These are phyloP conservation scores for Hemicordylus capensis DNA, from an alignment of 2,113 vertebrate genomes.

Conservation along the genomic window DNA sequence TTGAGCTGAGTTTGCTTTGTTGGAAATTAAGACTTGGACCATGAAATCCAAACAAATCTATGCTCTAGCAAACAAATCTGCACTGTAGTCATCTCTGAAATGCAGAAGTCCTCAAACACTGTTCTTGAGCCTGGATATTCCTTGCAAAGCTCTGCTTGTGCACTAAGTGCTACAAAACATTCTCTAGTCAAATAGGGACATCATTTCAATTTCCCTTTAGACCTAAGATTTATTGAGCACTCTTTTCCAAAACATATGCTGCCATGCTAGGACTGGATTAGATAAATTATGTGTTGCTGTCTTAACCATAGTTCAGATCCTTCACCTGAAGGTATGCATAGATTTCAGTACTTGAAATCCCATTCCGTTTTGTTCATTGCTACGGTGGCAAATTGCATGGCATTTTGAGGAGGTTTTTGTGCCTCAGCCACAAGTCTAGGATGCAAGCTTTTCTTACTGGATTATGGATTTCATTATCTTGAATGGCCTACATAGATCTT, in stretches of 20 bases:
- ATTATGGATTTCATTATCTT: background rate
- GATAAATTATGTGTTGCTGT: slow-evolving; percentile 49
- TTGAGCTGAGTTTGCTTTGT: background rate
- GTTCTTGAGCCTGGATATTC: background rate
- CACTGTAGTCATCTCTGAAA: background rate
- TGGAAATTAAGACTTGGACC: background rate
- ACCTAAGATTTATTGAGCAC: background rate
- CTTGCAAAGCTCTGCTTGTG: background rate
- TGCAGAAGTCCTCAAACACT: background rate
- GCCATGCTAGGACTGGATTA: slow-evolving; percentile 34
- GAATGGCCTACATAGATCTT: background rate
- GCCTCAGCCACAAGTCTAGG: background rate
- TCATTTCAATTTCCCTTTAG: slow-evolving; percentile 43
- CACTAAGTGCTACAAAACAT: background rate
- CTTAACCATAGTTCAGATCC: slow-evolving; percentile 45
- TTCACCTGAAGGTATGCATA: slow-evolving; percentile 33
- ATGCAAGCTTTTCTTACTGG: background rate
- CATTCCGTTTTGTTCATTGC: slow-evolving; percentile 37
- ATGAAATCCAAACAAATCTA: fast-evolving
- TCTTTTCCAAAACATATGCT: slow-evolving; percentile 26
- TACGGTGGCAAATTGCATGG: slow-evolving; percentile 12
- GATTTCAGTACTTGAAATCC: slow-evolving; percentile 51
- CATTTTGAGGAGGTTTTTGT: slow-evolving; percentile 27
- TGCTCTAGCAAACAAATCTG: background rate
- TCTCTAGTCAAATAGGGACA: background rate